Conservation (phyloP, 1,140 invertebrate genomes). For the Tigriopus japonicus region DNA sequence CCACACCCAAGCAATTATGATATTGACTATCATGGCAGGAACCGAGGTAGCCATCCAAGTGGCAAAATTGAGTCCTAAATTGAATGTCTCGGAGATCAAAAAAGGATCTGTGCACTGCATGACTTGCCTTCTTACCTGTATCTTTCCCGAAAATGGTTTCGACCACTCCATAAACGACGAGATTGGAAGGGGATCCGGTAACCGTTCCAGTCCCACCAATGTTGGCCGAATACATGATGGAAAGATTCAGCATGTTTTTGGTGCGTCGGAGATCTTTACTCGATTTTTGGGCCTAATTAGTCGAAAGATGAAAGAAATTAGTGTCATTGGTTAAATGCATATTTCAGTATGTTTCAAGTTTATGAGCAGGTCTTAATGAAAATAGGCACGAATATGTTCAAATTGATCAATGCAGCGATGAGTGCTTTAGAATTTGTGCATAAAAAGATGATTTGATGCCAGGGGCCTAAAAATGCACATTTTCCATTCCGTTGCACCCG, state of each 20-base stretch:
- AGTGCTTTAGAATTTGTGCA: too few species aligned
- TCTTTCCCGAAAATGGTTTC: not conserved
- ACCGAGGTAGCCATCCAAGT: constrained; percentile 30
- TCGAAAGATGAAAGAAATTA: not conserved
- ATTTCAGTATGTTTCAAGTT: too few species aligned
- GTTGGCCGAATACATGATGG: constrained; percentile 56
- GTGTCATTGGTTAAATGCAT: too few species aligned
- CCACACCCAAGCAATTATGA: constrained; percentile 45
- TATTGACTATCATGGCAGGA: constrained; percentile 45
- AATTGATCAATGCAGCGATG: too few species aligned
- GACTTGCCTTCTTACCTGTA: not conserved
- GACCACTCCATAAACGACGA: constrained; percentile 59
- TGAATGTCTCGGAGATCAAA: too few species aligned
- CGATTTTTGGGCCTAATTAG: not conserved
- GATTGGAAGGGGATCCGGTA: constrained; percentile 70
- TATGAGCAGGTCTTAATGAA: too few species aligned
- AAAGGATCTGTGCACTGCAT: too few species aligned
- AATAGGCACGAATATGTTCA: too few species aligned
- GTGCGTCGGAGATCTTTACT: not conserved
- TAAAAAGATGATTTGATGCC: too few species aligned
- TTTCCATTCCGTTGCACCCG: too few species aligned
- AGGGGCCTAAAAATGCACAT: too few species aligned
- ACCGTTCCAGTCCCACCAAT: constrained; percentile 64
- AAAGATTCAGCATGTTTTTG: constrained; percentile 26
- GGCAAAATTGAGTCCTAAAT: constrained; percentile 25